A percentile compares a stretch with the other conserved stretches of the same genome.
Evolutionary conservation across 2,113 vertebrate genomes (phyloP).

Genomic region (Acrocephalus kingi): DNA sequence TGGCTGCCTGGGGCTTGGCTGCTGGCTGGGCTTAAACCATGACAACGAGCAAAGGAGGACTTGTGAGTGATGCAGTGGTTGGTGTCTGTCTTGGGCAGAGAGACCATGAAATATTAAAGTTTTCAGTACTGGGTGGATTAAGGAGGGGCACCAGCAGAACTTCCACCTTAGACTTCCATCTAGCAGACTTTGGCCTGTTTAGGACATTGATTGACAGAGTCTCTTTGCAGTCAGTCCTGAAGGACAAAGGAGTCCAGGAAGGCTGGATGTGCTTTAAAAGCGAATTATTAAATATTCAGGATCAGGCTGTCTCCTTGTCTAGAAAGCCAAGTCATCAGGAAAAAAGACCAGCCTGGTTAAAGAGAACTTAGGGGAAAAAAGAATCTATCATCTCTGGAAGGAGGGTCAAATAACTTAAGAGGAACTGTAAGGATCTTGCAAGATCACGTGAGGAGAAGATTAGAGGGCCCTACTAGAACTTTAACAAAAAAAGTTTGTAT

Average conservation of each 20-base stretch:
- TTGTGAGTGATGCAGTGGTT: rapidly evolving
- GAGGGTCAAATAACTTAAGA: background rate
- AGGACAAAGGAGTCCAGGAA: background rate
- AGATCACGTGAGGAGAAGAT: background rate
- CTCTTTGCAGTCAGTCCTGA: background rate
- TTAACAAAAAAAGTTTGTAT: background rate
- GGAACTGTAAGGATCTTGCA: background rate
- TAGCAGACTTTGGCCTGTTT: background rate
- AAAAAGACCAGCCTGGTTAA: background rate
- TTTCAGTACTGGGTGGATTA: background rate
- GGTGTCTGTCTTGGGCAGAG: background rate
- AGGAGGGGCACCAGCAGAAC: background rate
- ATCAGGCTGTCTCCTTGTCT: background rate
- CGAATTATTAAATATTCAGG: background rate
- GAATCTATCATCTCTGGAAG: background rate
- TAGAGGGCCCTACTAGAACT: background rate
- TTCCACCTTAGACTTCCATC: background rate
- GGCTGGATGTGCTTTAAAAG: background rate
- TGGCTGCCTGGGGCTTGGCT: background rate
- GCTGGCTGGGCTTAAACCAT: background rate
- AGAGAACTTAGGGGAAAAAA: background rate
- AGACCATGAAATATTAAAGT: background rate
- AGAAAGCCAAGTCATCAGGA: background rate
- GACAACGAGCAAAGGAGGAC: background rate
- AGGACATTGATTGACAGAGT: background rate